Evolutionary conservation across 2,888 invertebrate species (phyloP), one percentile per base, ranked within the genome.

Genomic region (Ophion ellenae): DNA sequence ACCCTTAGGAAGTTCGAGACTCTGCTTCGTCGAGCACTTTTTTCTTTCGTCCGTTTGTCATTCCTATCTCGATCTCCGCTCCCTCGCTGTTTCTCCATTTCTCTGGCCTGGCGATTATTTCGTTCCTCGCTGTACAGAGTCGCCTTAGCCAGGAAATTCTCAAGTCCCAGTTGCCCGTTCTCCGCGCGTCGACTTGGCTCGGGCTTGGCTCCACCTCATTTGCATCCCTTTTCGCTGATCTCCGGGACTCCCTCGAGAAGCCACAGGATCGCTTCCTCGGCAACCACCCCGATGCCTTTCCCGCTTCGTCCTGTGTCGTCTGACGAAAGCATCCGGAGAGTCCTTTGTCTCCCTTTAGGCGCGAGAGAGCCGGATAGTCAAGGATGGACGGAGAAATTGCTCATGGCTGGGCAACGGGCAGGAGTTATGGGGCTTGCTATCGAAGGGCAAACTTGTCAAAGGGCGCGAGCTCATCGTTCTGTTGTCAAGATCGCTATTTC

Each of bases 391-490:
- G 14, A 17, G 69, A 47, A 70, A 64, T 57, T 24, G 53, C 69
- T 78, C 70, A 64, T 81, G 36, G 66, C 11, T 28, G 59, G 66
- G 24, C 75, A 79, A 80, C 71, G 75, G 57, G 64, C 85, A 73
- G 76, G 83, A 73, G 86, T 87, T 81, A 79, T 79, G 75, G 83
- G 59, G 81, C 64, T 76, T 63, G 45, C 63, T 66, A 85, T 87
- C 81, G 87, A 81, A 64, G 78, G 73, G 79, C 32, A 40, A 63
- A 63, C 61, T 82, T 81, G 85, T 87, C 86, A 87, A 87, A 87
- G 87, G 85, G 66, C 61, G 53, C 70, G 66, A 20, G 28, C 75
- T n/a, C 40, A 69, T 47, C 64, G 64, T 17, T 20, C n/a, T n/a
- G 17, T 59, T 53, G 4, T 32, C 85, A 1, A 67, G 45, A 78